Conservation (phyloP, 1,140 invertebrate species). For the Nasonia vitripennis region DNA sequence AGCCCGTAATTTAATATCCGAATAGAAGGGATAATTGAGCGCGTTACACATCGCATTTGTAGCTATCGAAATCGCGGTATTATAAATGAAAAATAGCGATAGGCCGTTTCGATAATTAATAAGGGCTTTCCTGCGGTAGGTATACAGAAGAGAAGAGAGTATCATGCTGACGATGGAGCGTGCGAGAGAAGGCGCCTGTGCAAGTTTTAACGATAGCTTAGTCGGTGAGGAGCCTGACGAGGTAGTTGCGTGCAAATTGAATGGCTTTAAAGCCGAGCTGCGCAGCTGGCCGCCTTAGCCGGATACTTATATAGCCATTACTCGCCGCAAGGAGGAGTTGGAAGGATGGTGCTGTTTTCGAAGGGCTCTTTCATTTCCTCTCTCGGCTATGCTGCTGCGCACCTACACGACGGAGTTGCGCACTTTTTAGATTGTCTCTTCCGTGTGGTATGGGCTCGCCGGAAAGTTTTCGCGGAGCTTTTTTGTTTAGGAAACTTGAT, state of each 20-base stretch:
- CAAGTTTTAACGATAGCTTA: conserved; percentile 45
- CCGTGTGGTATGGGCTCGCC: no score
- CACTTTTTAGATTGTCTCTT: not conserved
- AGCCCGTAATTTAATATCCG: not conserved
- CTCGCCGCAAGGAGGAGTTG: not conserved
- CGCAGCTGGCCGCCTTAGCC: not conserved
- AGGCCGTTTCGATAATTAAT: conserved; percentile 26
- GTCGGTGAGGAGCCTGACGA: not conserved
- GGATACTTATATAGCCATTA: conserved; percentile 19
- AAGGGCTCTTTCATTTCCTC: not conserved
- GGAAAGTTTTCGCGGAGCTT: not conserved
- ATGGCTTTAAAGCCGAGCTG: conserved; percentile 32
- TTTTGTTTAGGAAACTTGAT: not conserved
- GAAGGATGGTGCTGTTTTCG: not conserved
- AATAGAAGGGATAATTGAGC: not conserved
- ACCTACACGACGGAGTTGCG: not conserved
- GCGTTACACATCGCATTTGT: no score
- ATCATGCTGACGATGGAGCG: not conserved
- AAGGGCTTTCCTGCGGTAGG: not conserved
- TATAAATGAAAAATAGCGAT: not conserved
- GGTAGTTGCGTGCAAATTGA: conserved; percentile 46
- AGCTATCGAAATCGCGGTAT: no score
- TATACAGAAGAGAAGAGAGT: not conserved
- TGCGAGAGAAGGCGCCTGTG: not conserved
- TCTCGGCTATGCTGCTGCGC: not conserved